Percentiles rank a stretch among this genome's conserved stretches.
phyloP scores from a whole-genome alignment of 2,113 vertebrate genomes.

The Apeltes quadracus region DNA sequence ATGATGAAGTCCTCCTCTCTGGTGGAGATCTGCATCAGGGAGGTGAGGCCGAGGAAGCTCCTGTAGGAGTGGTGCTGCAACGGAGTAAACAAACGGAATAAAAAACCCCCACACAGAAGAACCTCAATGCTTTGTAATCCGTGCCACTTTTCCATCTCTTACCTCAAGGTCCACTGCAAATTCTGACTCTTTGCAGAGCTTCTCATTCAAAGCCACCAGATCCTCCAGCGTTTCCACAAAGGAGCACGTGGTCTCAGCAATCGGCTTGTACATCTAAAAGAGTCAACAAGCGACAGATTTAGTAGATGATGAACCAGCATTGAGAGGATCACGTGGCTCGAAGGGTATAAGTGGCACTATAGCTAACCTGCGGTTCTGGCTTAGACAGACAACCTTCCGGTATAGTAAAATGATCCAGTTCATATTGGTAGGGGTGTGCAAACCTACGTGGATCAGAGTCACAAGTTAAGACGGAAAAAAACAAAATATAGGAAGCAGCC shows the following conservation, averaged over 20 bases:
- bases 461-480: not conserved
- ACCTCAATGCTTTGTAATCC: not conserved
- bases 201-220: conserved; percentile 90
- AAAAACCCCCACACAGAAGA: not conserved
- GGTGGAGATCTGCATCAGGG: conserved; percentile 96
- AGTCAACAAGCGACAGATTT: conserved; percentile 3
- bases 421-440: conserved; percentile 94
- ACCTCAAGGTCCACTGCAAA: conserved; percentile 98
- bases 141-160: not conserved
- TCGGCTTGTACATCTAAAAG: conserved; percentile 84
- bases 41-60: conserved; percentile 93
- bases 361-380: conserved; percentile 86
- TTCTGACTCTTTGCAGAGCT: conserved; percentile 85
- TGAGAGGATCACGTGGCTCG: not conserved
- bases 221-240: conserved; percentile 87
- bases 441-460: conserved; percentile 80
- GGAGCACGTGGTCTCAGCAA: conserved; percentile 84
- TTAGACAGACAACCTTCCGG: conserved; percentile 83
- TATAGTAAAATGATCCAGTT: conserved; percentile 87
- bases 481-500: not conserved
- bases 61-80: conserved; percentile 95
- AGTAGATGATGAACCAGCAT: not conserved
- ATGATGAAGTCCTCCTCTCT: conserved; percentile 94
- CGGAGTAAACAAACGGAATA: not conserved
- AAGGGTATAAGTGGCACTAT: not conserved